A percentile compares a stretch with the other conserved stretches of the same genome.
phyloP scores from a whole-genome alignment of 2,888 invertebrate genomes.

The Cynaeus angustus region DNA sequence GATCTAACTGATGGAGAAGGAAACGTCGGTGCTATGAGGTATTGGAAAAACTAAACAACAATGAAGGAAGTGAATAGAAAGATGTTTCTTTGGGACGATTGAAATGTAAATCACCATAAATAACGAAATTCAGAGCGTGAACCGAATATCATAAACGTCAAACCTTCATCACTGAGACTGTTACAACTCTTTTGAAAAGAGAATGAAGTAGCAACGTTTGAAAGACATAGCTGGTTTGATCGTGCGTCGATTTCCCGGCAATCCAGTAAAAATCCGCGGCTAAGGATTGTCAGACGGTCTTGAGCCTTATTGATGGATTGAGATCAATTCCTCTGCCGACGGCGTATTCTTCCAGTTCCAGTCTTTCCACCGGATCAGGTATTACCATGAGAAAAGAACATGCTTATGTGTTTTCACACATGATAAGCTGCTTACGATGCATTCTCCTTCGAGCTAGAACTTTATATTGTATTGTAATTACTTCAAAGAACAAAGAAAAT shows the following conservation, averaged over 20 bases:
- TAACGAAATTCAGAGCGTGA: constrained; percentile 62
- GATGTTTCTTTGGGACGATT: constrained; percentile 55
- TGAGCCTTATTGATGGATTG: constrained; percentile 69
- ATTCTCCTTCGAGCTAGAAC: constrained; percentile 25
- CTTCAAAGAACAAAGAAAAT: constrained; percentile 43
- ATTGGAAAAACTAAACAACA: constrained; percentile 47
- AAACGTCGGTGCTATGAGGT: constrained; percentile 26
- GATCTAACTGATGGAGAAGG: constrained; percentile 15
- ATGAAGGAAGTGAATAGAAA: constrained; percentile 45
- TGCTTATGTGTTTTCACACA: constrained; percentile 59
- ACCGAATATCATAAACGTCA: constrained; percentile 65
- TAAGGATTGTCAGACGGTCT: constrained; percentile 65
- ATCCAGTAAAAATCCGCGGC: constrained; percentile 67
- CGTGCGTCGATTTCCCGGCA: constrained; percentile 64
- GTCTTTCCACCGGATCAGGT: constrained; percentile 59
- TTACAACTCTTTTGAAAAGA: constrained; percentile 55
- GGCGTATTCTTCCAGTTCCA: constrained; percentile 44
- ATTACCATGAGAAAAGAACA: constrained; percentile 62
- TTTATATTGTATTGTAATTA: constrained; percentile 46
- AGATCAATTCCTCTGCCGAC: constrained; percentile 55
- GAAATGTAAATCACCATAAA: constrained; percentile 63
- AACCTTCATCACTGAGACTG: constrained; percentile 62
- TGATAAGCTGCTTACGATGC: constrained; percentile 52
- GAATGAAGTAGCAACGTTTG: constrained; percentile 56
- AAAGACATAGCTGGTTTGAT: constrained; percentile 59